Base-by-base conservation (phyloP, 2,888 invertebrate species). In the Synanthedon tipuliformis region DNA sequence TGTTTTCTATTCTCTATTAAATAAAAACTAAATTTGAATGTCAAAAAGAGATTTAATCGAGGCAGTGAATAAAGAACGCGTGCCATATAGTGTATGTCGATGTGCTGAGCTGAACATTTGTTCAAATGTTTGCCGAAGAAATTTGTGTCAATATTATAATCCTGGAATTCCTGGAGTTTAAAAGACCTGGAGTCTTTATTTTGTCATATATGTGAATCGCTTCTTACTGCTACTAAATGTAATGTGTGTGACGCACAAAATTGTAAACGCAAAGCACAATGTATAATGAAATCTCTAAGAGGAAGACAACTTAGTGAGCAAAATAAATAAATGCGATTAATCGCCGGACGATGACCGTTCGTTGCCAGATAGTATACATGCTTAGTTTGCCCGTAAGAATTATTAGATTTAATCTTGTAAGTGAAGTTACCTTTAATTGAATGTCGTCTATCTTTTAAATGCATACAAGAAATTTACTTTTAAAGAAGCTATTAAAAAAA, bases 271-370 rank as follows among this genome's bases (percentile, higher is more conserved):
- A 60, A 62, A 73, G 79, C 82, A 80, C 81, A 82, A 66, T 81
- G 74, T 81, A 75, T 59, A 74, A 78, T 73, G 66, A 71, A 69
- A 34, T 80, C 73, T 80, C 72, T 73, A 76, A 75, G 75, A 78
- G 85, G 83, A 85, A 85, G 85, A 85, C 84, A 80, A 71, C 78
- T 79, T 81, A 85, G 85, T 85, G 85, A 85, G 85, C 76, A 71
- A 74, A 69, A 73, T 73, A 66, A 45, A 34, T 34, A 34, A 34
- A 10, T 34, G 45, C n/a, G 45, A 50, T n/a, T 15, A 15, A 45
- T 15, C 45, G 45, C 45, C 15, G 45, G 45, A 15, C 13, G 45
- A 12, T 49, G 61, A 57, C 58, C 62, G 62, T 53, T 53, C 62
- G 62, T 52, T 53, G 16, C 61, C 54, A 60, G 55, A 52, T 50